Base-by-base conservation (phyloP, 37 sponge, comb jelly and placozoan species). In the Halichondria panicea region DNA sequence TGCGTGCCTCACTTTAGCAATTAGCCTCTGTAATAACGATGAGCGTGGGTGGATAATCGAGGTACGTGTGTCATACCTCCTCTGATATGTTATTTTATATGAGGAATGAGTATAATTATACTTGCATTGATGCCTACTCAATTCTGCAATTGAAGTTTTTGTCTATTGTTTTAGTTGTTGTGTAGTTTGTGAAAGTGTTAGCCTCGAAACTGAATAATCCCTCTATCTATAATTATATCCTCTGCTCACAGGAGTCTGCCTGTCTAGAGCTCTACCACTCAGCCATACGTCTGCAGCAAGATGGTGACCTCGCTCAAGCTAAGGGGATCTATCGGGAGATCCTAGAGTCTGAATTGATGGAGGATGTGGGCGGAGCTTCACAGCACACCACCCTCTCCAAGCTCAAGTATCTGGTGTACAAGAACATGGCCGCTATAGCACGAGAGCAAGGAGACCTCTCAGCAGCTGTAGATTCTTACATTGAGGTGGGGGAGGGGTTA, bases 231-330 rank as follows among this genome's bases (percentile, higher is more conserved):
- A n/a, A n/a, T n/a, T n/a, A n/a, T n/a, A n/a, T n/a, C n/a, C n/a
- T n/a, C n/a, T 71, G 33, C n/a, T n/a, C n/a, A n/a, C 60, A 88
- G 88, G 88, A 88, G 73, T 76, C 88, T 37, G 77, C 71, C 2
- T 81, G 81, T 55, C 65, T 81, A 22, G 71, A 77, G 46, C 57
- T 76, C 40, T 88, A 88, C 66, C 88, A 82, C 66, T 60, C 52
- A 9, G 88, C 88, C 34, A 65, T 88, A 40, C 39, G 77, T 33
- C 66, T 50, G 13, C 88, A 88, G 59, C 88, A 82, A 41, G 78
- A 77, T 12, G 88, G 88, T 25, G 32, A 72, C 35, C 55, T 70
- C 35, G 78, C 50, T 0, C 41, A 70, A 30, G 83, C 88, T 2
- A 81, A 64, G 48, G 60, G 46, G 8, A 71, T 88, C 45, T 88